Percentiles rank a stretch among this genome's conserved stretches.
Evolutionary conservation across 2,113 vertebrate genomes (phyloP).

Genomic region (Mirounga angustirostris): DNA sequence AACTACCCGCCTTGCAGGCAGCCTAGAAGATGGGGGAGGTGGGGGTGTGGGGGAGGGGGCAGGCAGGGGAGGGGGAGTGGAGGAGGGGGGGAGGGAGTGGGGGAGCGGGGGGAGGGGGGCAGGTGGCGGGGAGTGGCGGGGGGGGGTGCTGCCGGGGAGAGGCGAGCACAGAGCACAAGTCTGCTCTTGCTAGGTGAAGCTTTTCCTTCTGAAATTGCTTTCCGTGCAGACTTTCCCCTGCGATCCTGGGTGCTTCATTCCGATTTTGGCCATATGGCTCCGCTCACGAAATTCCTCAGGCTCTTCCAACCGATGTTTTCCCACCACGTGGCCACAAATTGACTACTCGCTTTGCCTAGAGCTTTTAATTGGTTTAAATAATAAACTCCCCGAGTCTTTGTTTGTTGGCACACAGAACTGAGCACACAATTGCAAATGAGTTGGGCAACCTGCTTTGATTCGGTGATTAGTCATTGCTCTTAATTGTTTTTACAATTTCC

Average conservation of each 20-base stretch:
- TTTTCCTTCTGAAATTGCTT: slow-evolving; percentile 17
- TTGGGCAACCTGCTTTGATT: slow-evolving; percentile 85
- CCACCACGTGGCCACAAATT: slow-evolving; percentile 76
- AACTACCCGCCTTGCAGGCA: background rate
- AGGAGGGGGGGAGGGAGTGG: too few relatives aligned
- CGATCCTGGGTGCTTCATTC: slow-evolving; percentile 73
- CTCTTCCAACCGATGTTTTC: slow-evolving; percentile 76
- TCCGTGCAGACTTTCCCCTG: slow-evolving; percentile 72
- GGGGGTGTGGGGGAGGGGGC: background rate
- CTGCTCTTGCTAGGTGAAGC: slow-evolving; percentile 9
- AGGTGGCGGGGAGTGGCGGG: too few relatives aligned
- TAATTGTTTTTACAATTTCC: slow-evolving; percentile 90
- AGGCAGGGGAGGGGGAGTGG: background rate
- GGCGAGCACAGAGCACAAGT: background rate
- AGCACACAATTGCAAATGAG: slow-evolving; percentile 80
- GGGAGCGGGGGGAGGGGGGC: too few relatives aligned
- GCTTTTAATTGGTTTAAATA: slow-evolving; percentile 84
- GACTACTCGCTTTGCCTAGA: slow-evolving; percentile 69
- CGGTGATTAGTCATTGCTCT: slow-evolving; percentile 84
- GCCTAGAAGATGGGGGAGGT: background rate
- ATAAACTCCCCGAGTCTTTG: slow-evolving; percentile 75
- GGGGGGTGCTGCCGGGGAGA: background rate
- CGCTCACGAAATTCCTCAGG: slow-evolving; percentile 65
- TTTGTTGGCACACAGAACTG: slow-evolving; percentile 80
- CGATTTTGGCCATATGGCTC: slow-evolving; percentile 68